phyloP scores from a whole-genome alignment of 2,113 vertebrate genomes.

The Notarius quadriscutis region DNA sequence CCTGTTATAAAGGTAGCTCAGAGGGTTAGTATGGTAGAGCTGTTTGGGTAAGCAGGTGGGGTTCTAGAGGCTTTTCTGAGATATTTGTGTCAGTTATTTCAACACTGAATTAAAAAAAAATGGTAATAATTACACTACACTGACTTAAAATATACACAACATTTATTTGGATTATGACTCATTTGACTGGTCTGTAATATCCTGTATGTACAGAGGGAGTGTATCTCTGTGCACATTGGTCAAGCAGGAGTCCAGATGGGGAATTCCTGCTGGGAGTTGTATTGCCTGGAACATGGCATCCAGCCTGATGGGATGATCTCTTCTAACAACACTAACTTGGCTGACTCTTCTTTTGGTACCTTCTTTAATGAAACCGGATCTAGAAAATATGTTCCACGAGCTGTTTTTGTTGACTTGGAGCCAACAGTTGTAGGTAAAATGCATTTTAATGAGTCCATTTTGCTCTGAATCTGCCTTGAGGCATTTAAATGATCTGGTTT shows the following conservation, averaged over 20 bases:
- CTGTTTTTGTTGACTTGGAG: constrained; percentile 32
- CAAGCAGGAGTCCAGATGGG: constrained; percentile 40
- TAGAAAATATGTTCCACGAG: constrained; percentile 41
- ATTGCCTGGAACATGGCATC: constrained; percentile 38
- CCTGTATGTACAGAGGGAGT: neutral
- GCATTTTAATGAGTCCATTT: neutral
- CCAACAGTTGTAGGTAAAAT: constrained; percentile 38
- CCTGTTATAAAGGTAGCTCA: constrained; percentile 7
- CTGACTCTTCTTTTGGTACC: constrained; percentile 40
- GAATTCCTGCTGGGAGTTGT: constrained; percentile 38
- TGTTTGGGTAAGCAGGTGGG: neutral
- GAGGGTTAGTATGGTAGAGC: no score
- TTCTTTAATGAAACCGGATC: constrained; percentile 45
- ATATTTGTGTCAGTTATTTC: neutral
- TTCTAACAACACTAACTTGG: neutral
- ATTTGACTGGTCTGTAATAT: neutral
- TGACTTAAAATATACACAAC: neutral
- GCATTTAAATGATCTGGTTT: neutral
- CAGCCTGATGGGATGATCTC: constrained; percentile 34
- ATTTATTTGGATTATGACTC: neutral
- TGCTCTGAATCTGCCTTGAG: neutral
- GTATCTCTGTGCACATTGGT: constrained; percentile 14
- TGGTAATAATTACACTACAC: neutral
- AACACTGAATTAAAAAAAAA: neutral
- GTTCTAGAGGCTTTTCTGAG: neutral